A percentile compares a stretch with the other conserved stretches of the same genome.
These are phyloP conservation scores for Hylomyscus alleni DNA, from an alignment of 2,797 vertebrate species.

Conservation along the genomic window DNA sequence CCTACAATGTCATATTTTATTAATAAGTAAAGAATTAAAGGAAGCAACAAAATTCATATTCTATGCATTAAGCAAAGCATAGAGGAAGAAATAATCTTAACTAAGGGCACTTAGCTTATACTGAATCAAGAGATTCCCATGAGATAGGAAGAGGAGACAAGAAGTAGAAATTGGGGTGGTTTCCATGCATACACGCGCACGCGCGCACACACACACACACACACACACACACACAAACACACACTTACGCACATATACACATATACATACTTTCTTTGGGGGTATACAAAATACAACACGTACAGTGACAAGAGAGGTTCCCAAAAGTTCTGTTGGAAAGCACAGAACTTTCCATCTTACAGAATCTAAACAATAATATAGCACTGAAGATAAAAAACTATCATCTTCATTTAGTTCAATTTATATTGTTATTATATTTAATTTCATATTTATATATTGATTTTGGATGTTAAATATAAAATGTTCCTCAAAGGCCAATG, in stretches of 20 bases:
- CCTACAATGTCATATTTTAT: not conserved
- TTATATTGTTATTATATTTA: not conserved
- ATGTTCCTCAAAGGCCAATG: not conserved
- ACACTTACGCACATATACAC: not conserved
- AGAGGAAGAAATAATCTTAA: not conserved
- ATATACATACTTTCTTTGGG: not conserved
- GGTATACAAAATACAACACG: fast-evolving
- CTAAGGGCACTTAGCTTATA: not conserved
- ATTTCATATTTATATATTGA: not conserved
- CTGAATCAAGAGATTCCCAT: not conserved
- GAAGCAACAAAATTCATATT: not conserved
- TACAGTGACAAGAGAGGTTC: not conserved
- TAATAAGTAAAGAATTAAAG: not conserved
- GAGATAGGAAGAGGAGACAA: not conserved
- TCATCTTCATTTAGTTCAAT: not conserved
- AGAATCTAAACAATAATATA: not conserved
- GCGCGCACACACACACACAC: not conserved
- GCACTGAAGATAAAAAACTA: not conserved
- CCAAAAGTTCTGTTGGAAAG: not conserved
- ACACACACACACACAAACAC: not conserved
- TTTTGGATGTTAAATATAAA: not conserved
- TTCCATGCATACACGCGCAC: too few species aligned
- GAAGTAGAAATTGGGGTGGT: not conserved
- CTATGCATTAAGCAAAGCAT: not conserved
- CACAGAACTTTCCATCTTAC: not conserved